These are phyloP conservation scores for Hyles euphorbiae DNA, from an alignment of 1,140 invertebrate species.

Conservation along the genomic window DNA sequence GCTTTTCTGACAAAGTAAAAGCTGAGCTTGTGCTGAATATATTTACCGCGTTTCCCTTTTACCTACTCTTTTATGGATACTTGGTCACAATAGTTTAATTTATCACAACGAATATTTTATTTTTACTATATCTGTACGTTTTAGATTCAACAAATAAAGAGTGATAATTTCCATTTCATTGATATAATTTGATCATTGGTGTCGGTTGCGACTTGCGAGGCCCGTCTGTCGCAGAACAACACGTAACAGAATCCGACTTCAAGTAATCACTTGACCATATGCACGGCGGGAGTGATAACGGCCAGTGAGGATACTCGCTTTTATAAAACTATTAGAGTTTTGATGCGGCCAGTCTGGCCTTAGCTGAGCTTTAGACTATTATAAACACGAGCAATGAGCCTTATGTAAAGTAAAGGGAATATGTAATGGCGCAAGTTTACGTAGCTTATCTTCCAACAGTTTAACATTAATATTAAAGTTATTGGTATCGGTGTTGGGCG, in stretches of 20 bases:
- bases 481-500: no score
- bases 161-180: no score
- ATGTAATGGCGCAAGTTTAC: not conserved
- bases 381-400: not conserved
- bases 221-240: no score
- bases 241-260: not conserved
- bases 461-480: no score
- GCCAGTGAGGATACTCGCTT: slow-evolving; percentile 42
- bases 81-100: slow-evolving; percentile 2
- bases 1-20: no score
- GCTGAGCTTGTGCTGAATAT: no score
- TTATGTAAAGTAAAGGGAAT: not conserved
- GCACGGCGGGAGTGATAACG: slow-evolving; percentile 27
- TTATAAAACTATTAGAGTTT: slow-evolving; percentile 25
- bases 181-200: no score
- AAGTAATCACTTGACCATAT: slow-evolving; percentile 1
- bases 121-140: not conserved
- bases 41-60: no score
- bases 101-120: slow-evolving; percentile 15
- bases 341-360: slow-evolving; percentile 24
- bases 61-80: no score
- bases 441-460: not conserved
- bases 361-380: slow-evolving; percentile 25
- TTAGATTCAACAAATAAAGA: no score
- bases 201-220: no score